phyloP scores from a whole-genome alignment of 2,113 vertebrate genomes.

The Lepus americanus region DNA sequence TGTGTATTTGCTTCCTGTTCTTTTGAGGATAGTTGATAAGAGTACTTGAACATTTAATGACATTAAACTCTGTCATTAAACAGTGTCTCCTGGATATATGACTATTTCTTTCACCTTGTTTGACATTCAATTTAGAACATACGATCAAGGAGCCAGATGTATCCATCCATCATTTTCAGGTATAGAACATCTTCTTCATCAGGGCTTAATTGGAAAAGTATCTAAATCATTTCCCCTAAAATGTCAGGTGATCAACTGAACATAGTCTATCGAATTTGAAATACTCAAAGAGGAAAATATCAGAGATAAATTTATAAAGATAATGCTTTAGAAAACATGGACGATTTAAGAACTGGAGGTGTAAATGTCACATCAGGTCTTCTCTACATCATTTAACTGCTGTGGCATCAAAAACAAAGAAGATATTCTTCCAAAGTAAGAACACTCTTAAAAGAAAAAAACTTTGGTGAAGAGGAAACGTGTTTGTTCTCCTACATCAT shows the following conservation, averaged over 20 bases:
- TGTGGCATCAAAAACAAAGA: neutral
- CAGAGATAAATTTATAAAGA: neutral
- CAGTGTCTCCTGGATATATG: neutral
- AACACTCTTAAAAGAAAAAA: neutral
- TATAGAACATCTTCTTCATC: neutral
- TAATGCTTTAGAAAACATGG: neutral
- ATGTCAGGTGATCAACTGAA: neutral
- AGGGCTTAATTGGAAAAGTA: neutral
- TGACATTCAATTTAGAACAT: slow-evolving; percentile 2
- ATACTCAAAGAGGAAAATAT: slow-evolving; percentile 21
- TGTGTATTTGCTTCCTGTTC: neutral
- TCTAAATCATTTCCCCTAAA: neutral
- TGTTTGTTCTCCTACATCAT: neutral
- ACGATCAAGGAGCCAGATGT: neutral
- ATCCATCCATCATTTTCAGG: neutral
- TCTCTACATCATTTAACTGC: neutral
- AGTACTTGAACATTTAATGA: neutral
- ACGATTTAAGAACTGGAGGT: neutral
- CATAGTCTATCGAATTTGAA: neutral
- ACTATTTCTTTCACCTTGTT: neutral
- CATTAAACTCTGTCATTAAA: neutral
- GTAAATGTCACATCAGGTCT: neutral
- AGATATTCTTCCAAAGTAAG: neutral
- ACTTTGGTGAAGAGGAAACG: neutral
- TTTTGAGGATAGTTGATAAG: neutral